Evolutionary conservation across 64 coral and sea anemone species (phyloP).

Genomic region (Pachyseris speciosa): DNA sequence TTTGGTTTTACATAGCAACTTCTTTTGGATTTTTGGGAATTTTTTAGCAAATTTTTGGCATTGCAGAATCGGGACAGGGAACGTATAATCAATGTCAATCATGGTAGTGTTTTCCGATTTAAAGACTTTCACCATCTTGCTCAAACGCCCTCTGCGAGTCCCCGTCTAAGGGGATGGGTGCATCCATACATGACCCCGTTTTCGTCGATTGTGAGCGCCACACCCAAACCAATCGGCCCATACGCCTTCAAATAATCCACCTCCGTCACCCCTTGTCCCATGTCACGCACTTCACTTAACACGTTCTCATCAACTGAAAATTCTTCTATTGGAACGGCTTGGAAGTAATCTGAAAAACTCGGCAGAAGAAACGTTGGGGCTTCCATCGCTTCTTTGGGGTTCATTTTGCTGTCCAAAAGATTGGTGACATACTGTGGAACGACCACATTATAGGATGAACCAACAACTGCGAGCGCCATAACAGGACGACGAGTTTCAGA

Average conservation of each 20-base stretch:
- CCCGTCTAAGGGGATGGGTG: constrained; percentile 72
- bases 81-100: too few relatives aligned
- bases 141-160: constrained; percentile 67
- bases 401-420: constrained; percentile 72
- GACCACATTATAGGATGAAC: constrained; percentile 43
- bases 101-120: not conserved
- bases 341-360: constrained; percentile 44
- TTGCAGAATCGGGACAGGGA: too few relatives aligned
- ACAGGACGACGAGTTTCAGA: constrained; percentile 12
- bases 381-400: constrained; percentile 81
- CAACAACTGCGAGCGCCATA: constrained; percentile 84
- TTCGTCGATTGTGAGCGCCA: constrained; percentile 70
- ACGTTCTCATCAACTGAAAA: constrained; percentile 56
- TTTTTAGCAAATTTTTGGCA: too few relatives aligned
- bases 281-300: constrained; percentile 47
- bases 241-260: constrained; percentile 42
- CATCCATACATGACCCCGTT: constrained; percentile 67
- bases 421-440: constrained; percentile 63
- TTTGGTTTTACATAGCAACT: too few relatives aligned
- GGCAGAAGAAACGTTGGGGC: constrained; percentile 65
- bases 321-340: constrained; percentile 75
- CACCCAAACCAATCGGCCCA: constrained; percentile 62
- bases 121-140: not conserved
- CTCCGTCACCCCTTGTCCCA: constrained; percentile 83
- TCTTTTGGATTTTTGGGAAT: too few relatives aligned